A percentile compares a stretch with the other conserved stretches of the same genome.
Conservation (phyloP, 2,113 vertebrate species). For the Nothoprocta pentlandii region DNA sequence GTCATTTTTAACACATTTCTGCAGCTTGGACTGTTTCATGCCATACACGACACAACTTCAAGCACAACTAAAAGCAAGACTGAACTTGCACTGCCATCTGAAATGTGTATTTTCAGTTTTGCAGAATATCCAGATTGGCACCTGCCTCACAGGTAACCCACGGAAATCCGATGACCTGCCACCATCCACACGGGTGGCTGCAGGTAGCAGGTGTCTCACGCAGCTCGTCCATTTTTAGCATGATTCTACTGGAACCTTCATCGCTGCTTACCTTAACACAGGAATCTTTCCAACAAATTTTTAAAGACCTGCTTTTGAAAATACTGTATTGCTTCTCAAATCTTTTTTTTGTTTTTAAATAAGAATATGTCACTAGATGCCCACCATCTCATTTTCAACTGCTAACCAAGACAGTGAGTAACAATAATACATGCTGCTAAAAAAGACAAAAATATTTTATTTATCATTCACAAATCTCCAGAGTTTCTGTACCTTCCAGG, state of each 20-base stretch:
- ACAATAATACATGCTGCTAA: neutral
- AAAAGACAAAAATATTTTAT: conserved; percentile 8
- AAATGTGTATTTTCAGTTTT: neutral
- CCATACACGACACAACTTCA: neutral
- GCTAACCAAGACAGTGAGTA: neutral
- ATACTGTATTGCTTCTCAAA: neutral
- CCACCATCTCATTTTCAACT: neutral
- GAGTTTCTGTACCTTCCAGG: conserved; percentile 2
- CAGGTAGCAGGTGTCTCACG: neutral
- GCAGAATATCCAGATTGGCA: neutral
- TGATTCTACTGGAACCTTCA: neutral
- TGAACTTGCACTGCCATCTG: neutral
- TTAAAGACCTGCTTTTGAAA: neutral
- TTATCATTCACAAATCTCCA: conserved; percentile 14
- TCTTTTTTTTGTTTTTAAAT: neutral
- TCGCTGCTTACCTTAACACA: neutral
- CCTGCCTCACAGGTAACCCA: neutral
- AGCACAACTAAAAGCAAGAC: neutral
- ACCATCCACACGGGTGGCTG: neutral
- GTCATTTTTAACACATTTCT: neutral
- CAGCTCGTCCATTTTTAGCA: neutral
- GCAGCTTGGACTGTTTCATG: neutral
- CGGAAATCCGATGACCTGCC: neutral
- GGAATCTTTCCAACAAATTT: neutral
- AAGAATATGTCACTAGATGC: neutral